Base-by-base conservation (phyloP, 2,113 vertebrate species). In the Cyphomyrus discorhynchus region DNA sequence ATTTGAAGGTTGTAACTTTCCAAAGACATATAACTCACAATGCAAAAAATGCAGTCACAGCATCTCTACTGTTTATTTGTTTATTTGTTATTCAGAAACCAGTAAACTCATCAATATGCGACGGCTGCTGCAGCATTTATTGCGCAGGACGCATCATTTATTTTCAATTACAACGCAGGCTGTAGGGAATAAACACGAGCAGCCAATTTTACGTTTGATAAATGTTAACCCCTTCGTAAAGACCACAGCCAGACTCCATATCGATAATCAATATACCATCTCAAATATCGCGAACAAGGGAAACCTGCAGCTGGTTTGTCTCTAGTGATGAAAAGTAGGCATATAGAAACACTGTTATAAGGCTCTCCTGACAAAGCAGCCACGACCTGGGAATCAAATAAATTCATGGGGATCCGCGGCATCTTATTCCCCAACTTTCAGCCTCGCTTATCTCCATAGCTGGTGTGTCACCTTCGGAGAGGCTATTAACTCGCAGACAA, bases 331-430 rank as follows among this genome's bases (percentile, higher is more conserved):
- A 47, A 46, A 86, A 70, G 11, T 58, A 49, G 86, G 9, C 74
- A 50, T 66, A 24, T 15, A 74, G 58, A 5, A 46, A 70, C 9
- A 42, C 62, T 83, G 88, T 91, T 89, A 91, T 92, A 35, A 89
- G 15, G 52, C 11, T 17, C 31, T 83, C 17, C 3, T 17, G 21
- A 83, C 39, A 84, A 89, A 85, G 80, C 45, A 52, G 46, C 80
- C 53, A 24, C 27, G 3, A 31, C 24, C 45, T 92, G 89, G 90
- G n/a, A 93, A 93, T 93, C 89, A 93, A 92, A 92, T 90, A 90
- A 92, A 89, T 90, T 90, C 90, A 92, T 87, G 56, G 86, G 58
- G 27, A 58, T 82, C 53, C 13, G 10, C 5, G 11, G 52, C 24
- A 91, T 91, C 92, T 90, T 88, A 91, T 90, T 50, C 2, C 88